Evolutionary conservation across 2,797 vertebrate genomes (phyloP).

Genomic region (Lepus townsendii): DNA sequence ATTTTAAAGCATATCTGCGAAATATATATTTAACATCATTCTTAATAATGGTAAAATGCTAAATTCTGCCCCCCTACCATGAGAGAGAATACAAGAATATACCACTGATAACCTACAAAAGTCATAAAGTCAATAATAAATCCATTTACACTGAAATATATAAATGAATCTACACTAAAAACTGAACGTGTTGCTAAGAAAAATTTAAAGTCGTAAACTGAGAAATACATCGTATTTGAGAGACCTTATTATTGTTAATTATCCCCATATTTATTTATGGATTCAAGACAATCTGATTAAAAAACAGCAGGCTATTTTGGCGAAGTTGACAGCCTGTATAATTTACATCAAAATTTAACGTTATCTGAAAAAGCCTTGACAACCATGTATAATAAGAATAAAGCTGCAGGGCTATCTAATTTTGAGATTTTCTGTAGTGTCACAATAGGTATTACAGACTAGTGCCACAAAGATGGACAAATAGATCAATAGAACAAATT

Average conservation of each 20-base stretch:
- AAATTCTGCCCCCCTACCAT: neutral
- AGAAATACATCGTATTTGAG: slow-evolving; percentile 6
- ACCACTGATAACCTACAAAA: slow-evolving; percentile 50
- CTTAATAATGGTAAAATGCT: slow-evolving; percentile 53
- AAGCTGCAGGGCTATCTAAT: neutral
- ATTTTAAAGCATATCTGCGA: slow-evolving; percentile 9
- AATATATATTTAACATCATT: slow-evolving; percentile 27
- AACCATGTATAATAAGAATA: slow-evolving; percentile 4
- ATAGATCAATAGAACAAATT: slow-evolving; percentile 3
- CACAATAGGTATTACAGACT: neutral
- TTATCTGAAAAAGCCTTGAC: slow-evolving; percentile 34
- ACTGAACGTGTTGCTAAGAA: neutral
- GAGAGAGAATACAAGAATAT: slow-evolving; percentile 41
- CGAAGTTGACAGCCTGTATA: slow-evolving; percentile 16
- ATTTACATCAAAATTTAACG: slow-evolving; percentile 51
- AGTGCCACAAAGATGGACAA: neutral
- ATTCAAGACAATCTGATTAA: neutral
- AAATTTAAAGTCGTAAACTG: slow-evolving; percentile 55
- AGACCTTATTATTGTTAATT: slow-evolving; percentile 33
- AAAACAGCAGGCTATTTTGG: neutral
- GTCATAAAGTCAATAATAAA: slow-evolving; percentile 16
- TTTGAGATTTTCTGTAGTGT: neutral
- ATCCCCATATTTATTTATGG: slow-evolving; percentile 2
- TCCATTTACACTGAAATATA: slow-evolving; percentile 19
- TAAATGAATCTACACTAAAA: slow-evolving; percentile 20